Evolutionary conservation across 2,888 invertebrate genomes (phyloP), one percentile per base, ranked within the genome.

Genomic region (Heliconius cydno): DNA sequence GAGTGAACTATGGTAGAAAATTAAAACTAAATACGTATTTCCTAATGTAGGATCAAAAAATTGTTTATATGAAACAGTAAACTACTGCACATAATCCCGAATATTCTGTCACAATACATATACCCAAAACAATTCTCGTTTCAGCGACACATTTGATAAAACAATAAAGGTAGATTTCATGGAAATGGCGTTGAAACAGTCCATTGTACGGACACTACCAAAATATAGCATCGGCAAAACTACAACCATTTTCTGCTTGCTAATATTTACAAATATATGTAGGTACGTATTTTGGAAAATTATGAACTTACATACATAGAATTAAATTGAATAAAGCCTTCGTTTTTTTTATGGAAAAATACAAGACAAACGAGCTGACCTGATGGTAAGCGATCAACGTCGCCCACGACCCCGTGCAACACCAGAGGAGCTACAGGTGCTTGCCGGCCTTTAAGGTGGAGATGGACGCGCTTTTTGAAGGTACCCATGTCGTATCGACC

Each of bases 151-250:
- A 72, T 77, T 72, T 60, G 77, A 72, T 77, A 77, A 71, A 72
- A 72, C 77, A 77, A 77, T 77, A 77, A 77, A 77, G 77, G 65
- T 77, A 63, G 77, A 71, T 72, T 77, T 77, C 72, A 66, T 72
- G 77, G 65, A 63, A 71, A 77, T 77, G 71, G 72, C 71, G 72
- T 72, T 72, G 52, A 72, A 71, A 77, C 30, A 72, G 72, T 72
- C 77, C 52, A 71, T 77, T 77, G 77, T 77, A 28, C 77, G 41
- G 9, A 63, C 60, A 65, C 30, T n/a, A 65, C 34, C 65, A 34
- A 77, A 72, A 52, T 72, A 71, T 77, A 75, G 46, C 65, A 72
- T 77, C 63, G 60, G 41, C 63, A 72, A 72, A 77, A 77, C 25
- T 77, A 38, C 22, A 65, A 71, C 72, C 52, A 72, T 77, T 77